Percentiles rank a stretch among this genome's conserved stretches.
Conservation (phyloP, 2,888 invertebrate species). For the Theretra japonica region DNA sequence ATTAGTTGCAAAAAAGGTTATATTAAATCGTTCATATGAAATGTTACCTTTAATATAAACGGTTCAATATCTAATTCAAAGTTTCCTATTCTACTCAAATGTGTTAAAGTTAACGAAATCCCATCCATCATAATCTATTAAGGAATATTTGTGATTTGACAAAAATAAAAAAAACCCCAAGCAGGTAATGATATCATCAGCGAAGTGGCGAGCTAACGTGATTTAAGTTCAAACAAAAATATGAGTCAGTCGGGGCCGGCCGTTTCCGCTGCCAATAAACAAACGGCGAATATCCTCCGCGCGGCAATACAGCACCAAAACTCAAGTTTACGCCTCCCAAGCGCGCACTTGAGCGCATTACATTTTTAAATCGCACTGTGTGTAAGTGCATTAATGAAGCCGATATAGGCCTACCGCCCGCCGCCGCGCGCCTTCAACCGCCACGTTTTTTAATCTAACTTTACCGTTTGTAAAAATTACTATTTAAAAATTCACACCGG, state of each 20-base stretch:
- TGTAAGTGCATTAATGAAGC: constrained; percentile 52
- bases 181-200: constrained; percentile 45
- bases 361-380: constrained; percentile 80
- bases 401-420: constrained; percentile 79
- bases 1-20: too few relatives aligned
- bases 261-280: constrained; percentile 70
- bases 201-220: constrained; percentile 44
- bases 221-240: constrained; percentile 64
- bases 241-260: constrained; percentile 56
- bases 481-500: constrained; percentile 81
- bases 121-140: background rate
- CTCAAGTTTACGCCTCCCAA: constrained; percentile 77
- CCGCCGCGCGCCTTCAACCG: constrained; percentile 61
- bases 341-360: constrained; percentile 72
- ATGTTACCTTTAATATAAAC: too few relatives aligned
- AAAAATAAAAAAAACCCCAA: background rate
- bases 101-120: background rate
- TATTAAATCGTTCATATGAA: background rate
- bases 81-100: background rate
- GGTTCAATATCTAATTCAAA: too few relatives aligned
- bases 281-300: constrained; percentile 77
- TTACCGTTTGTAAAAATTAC: constrained; percentile 85
- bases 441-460: constrained; percentile 84
- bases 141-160: background rate
- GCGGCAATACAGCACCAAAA: constrained; percentile 73